Evolutionary conservation across 2,797 vertebrate species (phyloP).

Genomic region (Cynopterus sphinx): DNA sequence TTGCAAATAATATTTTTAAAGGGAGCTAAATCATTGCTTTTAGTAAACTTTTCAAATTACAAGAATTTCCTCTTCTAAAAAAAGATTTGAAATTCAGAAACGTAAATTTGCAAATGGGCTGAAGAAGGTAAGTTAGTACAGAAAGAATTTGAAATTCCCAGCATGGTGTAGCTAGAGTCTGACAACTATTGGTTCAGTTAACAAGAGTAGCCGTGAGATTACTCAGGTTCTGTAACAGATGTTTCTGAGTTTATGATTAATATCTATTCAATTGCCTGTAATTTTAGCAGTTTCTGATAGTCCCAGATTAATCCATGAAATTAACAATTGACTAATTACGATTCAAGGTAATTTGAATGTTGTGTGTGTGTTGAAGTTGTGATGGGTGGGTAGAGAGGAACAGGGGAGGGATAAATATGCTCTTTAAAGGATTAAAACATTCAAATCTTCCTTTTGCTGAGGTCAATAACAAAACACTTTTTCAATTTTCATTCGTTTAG

Average conservation of each 20-base stretch:
- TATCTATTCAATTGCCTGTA: not conserved
- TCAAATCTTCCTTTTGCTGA: not conserved
- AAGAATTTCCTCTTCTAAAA: not conserved
- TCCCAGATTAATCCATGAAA: not conserved
- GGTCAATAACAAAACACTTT: not conserved
- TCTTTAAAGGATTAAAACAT: conserved; percentile 20
- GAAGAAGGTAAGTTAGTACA: not conserved
- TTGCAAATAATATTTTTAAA: not conserved
- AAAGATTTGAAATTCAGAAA: not conserved
- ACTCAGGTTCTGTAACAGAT: not conserved
- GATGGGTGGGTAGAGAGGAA: not conserved
- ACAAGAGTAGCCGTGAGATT: not conserved
- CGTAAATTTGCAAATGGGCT: not conserved
- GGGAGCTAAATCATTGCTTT: not conserved
- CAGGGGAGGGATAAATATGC: not conserved
- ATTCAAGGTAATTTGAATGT: not conserved
- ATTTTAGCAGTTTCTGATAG: not conserved
- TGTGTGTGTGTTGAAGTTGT: not conserved
- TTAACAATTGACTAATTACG: not conserved
- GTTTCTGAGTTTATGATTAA: not conserved
- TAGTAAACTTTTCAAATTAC: not conserved
- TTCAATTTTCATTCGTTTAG: not conserved
- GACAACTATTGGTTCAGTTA: not conserved
- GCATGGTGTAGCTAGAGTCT: not conserved
- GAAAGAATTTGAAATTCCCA: not conserved